Percentiles rank a stretch among this genome's conserved stretches.
Evolutionary conservation across 2,888 invertebrate species (phyloP).

Genomic region (Mantis religiosa): DNA sequence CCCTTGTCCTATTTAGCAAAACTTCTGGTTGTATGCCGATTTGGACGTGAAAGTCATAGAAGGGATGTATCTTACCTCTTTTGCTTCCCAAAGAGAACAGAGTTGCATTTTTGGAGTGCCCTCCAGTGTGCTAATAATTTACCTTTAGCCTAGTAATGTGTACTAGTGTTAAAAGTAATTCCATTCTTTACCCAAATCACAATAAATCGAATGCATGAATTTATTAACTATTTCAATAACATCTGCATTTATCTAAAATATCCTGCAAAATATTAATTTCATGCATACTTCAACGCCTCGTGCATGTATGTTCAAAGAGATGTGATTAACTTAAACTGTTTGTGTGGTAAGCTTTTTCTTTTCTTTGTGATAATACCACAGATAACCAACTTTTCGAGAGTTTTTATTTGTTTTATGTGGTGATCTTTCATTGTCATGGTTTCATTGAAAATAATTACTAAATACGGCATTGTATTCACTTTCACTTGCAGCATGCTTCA

Average conservation of each 20-base stretch:
- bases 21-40: slow-evolving; percentile 3
- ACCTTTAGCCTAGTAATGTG: background rate
- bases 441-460: no score
- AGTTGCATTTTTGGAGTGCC: background rate
- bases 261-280: background rate
- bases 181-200: background rate
- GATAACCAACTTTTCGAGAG: no score
- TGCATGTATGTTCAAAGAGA: background rate
- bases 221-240: background rate
- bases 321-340: no score
- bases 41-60: background rate
- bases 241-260: background rate
- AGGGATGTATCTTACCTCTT: slow-evolving; percentile 5
- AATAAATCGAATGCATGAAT: background rate
- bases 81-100: background rate
- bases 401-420: no score
- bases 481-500: no score
- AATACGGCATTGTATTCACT: no score
- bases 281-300: background rate
- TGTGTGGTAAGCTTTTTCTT: no score
- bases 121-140: background rate
- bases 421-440: no score
- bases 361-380: no score
- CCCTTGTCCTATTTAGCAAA: background rate
- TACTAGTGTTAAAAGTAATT: background rate